Conservation (phyloP, 1,140 invertebrate genomes). For the Macrotrachela quadricornifera region DNA sequence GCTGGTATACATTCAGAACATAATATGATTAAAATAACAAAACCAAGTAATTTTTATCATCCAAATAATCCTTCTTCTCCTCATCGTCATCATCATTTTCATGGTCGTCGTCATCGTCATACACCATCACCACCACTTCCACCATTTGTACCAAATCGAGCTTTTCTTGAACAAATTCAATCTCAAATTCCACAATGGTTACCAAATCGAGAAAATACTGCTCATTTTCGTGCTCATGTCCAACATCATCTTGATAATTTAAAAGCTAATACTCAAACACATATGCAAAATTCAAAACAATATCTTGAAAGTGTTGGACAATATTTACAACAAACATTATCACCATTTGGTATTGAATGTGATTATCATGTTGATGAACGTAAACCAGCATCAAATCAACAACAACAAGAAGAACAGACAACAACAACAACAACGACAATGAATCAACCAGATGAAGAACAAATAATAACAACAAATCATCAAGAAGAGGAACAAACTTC, state of each 20-base stretch:
- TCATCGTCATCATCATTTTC: no score
- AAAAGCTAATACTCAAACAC: neutral
- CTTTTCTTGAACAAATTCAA: neutral
- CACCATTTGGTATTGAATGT: constrained; percentile 5
- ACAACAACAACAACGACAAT: no score
- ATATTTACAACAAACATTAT: constrained; percentile 1
- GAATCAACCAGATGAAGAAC: no score
- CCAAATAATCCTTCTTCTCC: neutral
- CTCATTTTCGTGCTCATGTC: neutral
- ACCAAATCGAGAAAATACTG: neutral
- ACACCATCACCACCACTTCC: neutral
- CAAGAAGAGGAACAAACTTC: no score
- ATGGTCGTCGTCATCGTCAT: neutral
- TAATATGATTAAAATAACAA: constrained; percentile 40
- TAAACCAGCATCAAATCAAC: no score
- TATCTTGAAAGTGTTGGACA: constrained; percentile 1
- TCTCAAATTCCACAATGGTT: neutral
- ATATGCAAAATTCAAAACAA: neutral
- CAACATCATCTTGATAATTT: neutral
- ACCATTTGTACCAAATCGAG: neutral
- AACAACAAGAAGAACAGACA: no score
- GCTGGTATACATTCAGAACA: constrained; percentile 49
- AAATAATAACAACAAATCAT: no score
- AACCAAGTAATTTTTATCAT: neutral
- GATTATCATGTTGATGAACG: neutral